Evolutionary conservation across 2,888 invertebrate genomes (phyloP).

Genomic region (Spodoptera littoralis): DNA sequence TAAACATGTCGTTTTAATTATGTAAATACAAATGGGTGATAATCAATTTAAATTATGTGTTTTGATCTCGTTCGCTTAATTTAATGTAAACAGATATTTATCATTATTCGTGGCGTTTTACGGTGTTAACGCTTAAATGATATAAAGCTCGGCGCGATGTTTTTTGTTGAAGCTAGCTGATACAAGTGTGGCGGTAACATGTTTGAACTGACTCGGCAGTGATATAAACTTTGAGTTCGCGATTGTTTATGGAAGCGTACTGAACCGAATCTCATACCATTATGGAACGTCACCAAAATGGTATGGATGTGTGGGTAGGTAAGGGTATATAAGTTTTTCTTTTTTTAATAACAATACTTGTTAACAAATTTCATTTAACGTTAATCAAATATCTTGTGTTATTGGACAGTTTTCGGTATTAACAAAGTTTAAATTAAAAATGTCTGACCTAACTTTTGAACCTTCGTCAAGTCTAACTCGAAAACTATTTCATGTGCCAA

Average conservation of each 20-base stretch:
- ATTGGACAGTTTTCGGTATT: slow-evolving; percentile 12
- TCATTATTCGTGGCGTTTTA: slow-evolving; percentile 82
- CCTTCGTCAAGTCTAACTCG: slow-evolving; percentile 37
- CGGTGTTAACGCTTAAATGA: slow-evolving; percentile 67
- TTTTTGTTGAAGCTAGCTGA: slow-evolving; percentile 66
- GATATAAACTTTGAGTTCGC: slow-evolving; percentile 66
- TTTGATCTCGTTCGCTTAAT: slow-evolving; percentile 81
- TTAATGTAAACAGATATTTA: slow-evolving; percentile 86
- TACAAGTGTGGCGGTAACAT: slow-evolving; percentile 68
- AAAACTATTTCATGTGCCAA: slow-evolving; percentile 44
- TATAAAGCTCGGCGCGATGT: slow-evolving; percentile 69
- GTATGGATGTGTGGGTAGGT: slow-evolving; percentile 90
- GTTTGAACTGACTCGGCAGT: slow-evolving; percentile 65
- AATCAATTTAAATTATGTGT: slow-evolving; percentile 85
- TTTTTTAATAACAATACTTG: slow-evolving; percentile 17
- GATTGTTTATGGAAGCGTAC: slow-evolving; percentile 70
- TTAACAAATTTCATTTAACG: slow-evolving; percentile 2
- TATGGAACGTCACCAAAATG: slow-evolving; percentile 89
- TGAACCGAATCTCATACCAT: slow-evolving; percentile 81
- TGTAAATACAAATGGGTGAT: slow-evolving; percentile 86
- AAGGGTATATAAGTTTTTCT: slow-evolving; percentile 79
- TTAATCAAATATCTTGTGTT: background rate
- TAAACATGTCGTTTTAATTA: slow-evolving; percentile 86
- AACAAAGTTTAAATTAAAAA: slow-evolving; percentile 31
- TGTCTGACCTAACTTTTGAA: slow-evolving; percentile 18